These are phyloP conservation scores for Nibea coibor DNA, from an alignment of 2,113 vertebrate genomes.

Conservation along the genomic window DNA sequence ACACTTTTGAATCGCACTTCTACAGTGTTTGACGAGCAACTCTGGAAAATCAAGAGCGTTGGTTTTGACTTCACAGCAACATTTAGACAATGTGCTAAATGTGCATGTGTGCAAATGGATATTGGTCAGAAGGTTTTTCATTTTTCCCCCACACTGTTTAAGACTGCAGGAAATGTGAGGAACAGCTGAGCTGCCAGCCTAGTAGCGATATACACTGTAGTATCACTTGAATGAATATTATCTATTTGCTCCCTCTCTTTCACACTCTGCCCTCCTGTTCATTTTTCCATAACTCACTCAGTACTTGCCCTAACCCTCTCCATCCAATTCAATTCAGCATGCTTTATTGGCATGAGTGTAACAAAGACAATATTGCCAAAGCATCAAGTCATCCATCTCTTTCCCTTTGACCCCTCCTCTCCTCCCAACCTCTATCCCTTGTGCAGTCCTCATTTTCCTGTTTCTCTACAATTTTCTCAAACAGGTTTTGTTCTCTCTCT, in stretches of 20 bases:
- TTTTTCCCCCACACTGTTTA: no score
- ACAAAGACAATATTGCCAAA: no score
- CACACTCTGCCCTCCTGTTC: conserved; percentile 6
- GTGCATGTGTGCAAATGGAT: neutral
- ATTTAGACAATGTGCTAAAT: neutral
- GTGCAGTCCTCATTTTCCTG: conserved; percentile 32
- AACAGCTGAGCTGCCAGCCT: neutral
- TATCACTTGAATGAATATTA: conserved; percentile 6
- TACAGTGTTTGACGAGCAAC: neutral
- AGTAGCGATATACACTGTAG: conserved; percentile 1
- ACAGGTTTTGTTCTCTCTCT: conserved; percentile 33
- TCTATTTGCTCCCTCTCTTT: conserved; percentile 4
- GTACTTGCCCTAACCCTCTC: conserved; percentile 27
- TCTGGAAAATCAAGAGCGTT: neutral
- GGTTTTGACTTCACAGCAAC: neutral
- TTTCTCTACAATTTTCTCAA: conserved; percentile 50
- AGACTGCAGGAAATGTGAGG: neutral
- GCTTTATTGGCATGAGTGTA: no score
- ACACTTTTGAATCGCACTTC: neutral
- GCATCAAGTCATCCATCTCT: neutral
- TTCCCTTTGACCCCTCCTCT: conserved; percentile 46
- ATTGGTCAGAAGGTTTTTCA: neutral
- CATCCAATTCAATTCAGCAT: conserved; percentile 7
- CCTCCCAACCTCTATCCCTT: conserved; percentile 28
- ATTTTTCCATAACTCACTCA: conserved; percentile 34